Evolutionary conservation across 2,797 vertebrate species (phyloP), one percentile per base, ranked within the genome.

Genomic region (Remorina albescens): DNA sequence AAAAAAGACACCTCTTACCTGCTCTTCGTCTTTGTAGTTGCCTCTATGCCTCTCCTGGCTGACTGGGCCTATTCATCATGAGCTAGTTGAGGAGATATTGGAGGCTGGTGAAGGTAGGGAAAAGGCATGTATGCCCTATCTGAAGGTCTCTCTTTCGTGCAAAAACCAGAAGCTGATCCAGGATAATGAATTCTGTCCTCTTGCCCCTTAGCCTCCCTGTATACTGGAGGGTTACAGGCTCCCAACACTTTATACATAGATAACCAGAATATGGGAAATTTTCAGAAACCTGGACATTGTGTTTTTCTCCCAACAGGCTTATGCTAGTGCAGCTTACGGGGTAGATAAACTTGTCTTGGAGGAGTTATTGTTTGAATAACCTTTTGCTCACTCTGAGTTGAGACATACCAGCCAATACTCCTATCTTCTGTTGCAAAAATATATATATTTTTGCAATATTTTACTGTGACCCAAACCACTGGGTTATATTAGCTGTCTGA

Each of bases 61-160:
- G 86, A 89, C 87, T 71, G 64, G 75, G 66, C 76, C 88, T 80
- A 93, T 94, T 93, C 81, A 93, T 93, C 93, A 93, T 54, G 63
- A 71, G 83, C 82, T 74, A 68, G 71, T 76, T 76, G 84, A 78
- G 82, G 81, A 89, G 81, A 86, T 85, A 82, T 83, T 51, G 83
- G 64, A 63, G 77, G 76, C 77, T 64, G 81, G 76, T 37, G 78
- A 83, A 83, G 88, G 82, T 77, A 74, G 83, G 72, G 41, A 62
- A 58, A 76, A 81, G 61, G 85, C 83, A 86, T 50, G 66, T 67
- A 47, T 67, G 88, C 71, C 82, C 85, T 84, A 86, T 91, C 81
- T 90, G 83, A 91, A 88, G 85, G 87, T 90, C 88, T 85, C 53
- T 54, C 58, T 67, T 55, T 76, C 51, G 69, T 80, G 84, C 77